phyloP scores from a whole-genome alignment of 2,113 vertebrate species.

The Chlorodrepanis virens region DNA sequence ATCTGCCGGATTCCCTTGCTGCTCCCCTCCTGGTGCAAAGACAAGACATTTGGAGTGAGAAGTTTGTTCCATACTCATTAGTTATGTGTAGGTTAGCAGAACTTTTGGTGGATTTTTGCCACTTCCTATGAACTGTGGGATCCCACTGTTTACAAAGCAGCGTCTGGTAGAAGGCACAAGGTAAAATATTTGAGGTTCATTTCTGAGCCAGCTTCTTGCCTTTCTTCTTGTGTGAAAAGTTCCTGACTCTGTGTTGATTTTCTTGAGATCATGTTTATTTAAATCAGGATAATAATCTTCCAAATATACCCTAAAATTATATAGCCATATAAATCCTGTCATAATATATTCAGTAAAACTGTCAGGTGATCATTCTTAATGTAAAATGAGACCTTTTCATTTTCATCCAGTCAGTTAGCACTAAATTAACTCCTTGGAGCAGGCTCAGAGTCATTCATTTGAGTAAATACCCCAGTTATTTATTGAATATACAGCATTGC shows the following conservation, averaged over 20 bases:
- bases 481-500: constrained; percentile 18
- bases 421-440: constrained; percentile 63
- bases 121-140: neutral
- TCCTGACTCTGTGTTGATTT: constrained; percentile 22
- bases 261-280: constrained; percentile 54
- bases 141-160: neutral
- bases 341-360: constrained; percentile 63
- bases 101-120: neutral
- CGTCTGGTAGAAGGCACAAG: neutral
- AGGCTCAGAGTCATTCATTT: constrained; percentile 36
- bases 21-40: neutral
- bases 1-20: neutral
- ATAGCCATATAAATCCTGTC: constrained; percentile 59
- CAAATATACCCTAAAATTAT: constrained; percentile 64
- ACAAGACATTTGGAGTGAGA: neutral
- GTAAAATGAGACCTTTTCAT: constrained; percentile 65
- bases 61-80: neutral
- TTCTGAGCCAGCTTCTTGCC: neutral
- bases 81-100: neutral
- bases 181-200: neutral
- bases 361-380: constrained; percentile 66
- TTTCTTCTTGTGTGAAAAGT: constrained; percentile 10
- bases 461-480: constrained; percentile 46
- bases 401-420: constrained; percentile 61
- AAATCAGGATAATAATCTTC: constrained; percentile 63